Evolutionary conservation across 2,797 vertebrate genomes (phyloP).

Genomic region (Paedocypris micromegethes): DNA sequence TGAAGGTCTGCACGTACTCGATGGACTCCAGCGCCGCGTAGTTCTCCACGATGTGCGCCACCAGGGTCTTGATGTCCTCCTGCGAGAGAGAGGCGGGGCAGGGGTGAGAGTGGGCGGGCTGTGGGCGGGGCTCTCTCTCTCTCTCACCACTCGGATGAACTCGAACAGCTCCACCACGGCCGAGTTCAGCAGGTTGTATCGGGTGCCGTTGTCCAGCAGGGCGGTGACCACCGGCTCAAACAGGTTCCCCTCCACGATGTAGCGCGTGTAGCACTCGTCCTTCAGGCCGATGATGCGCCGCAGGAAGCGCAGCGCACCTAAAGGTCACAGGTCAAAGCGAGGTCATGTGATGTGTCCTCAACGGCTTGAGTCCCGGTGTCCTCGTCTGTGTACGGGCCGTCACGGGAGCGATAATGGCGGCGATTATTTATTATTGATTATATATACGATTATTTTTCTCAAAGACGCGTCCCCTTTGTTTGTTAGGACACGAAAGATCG

Average conservation of each 20-base stretch:
- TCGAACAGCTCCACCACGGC: slow-evolving; percentile 97
- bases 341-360: no score
- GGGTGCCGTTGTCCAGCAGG: slow-evolving; percentile 93
- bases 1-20: slow-evolving; percentile 98
- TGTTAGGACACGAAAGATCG: no score
- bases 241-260: slow-evolving; percentile 97
- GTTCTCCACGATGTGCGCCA: slow-evolving; percentile 97
- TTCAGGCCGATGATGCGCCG: slow-evolving; percentile 96
- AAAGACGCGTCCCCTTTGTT: no score
- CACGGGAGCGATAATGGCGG: no score
- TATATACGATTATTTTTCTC: no score
- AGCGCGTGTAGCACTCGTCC: slow-evolving; percentile 98
- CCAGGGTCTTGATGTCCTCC: slow-evolving; percentile 98
- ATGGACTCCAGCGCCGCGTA: slow-evolving; percentile 98
- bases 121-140: no score
- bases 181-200: slow-evolving; percentile 97
- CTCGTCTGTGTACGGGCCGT: no score
- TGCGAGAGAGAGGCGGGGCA: slow-evolving; percentile 51
- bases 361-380: no score
- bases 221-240: slow-evolving; percentile 98
- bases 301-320: slow-evolving; percentile 98
- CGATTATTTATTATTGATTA: no score
- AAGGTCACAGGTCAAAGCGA: no score
- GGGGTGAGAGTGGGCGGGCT: no score
- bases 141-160: slow-evolving; percentile 94